Conservation (phyloP, 2,113 vertebrate genomes). For the Nestor notabilis region DNA sequence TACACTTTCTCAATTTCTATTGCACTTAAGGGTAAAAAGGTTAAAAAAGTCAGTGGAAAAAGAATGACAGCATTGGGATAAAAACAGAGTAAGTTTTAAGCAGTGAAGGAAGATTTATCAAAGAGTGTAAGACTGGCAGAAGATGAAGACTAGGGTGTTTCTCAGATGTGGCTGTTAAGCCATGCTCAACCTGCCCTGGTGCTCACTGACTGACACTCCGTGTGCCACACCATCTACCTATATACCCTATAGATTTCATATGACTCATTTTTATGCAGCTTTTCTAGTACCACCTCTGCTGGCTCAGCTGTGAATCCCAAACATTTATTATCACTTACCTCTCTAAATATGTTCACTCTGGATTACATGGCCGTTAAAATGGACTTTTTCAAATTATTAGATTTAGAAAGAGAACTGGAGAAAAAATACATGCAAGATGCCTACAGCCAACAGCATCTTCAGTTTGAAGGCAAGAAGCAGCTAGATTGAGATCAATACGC, state of each 20-base stretch:
- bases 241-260: neutral
- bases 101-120: neutral
- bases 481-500: neutral
- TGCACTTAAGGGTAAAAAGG: neutral
- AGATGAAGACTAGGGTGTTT: neutral
- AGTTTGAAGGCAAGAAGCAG: neutral
- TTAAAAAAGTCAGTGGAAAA: neutral
- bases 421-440: neutral
- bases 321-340: neutral
- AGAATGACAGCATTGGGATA: neutral
- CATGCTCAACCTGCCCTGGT: neutral
- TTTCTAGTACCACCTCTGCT: neutral
- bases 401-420: neutral
- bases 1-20: neutral
- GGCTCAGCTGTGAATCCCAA: neutral
- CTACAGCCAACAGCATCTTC: neutral
- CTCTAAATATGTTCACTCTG: neutral
- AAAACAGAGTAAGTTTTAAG: neutral
- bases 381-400: neutral
- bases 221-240: neutral
- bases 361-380: neutral
- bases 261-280: neutral
- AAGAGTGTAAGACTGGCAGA: neutral
- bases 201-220: neutral
- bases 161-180: neutral